These are phyloP conservation scores for Papilio protenor DNA, from an alignment of 2,888 invertebrate species.

Conservation along the genomic window DNA sequence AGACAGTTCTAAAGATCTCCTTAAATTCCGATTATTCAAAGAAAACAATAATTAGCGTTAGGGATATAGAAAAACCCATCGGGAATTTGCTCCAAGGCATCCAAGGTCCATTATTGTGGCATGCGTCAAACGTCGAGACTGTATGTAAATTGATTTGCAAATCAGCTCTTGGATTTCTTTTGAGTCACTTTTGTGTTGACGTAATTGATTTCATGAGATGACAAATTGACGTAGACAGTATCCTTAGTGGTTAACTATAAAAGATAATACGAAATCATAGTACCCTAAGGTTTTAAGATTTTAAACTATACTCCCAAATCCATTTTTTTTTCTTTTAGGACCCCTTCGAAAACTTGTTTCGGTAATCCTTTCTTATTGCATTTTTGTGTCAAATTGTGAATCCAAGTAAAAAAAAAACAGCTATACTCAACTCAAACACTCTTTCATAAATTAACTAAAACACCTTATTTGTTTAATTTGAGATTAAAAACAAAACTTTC, in stretches of 20 bases:
- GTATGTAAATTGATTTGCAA: slow-evolving; percentile 21
- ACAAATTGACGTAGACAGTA: neutral
- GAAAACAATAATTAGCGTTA: neutral
- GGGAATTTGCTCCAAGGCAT: neutral
- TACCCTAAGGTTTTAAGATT: too few species aligned
- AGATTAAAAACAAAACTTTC: slow-evolving; percentile 15
- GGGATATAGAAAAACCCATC: neutral
- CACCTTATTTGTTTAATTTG: neutral
- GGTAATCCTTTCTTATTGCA: too few species aligned
- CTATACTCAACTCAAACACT: too few species aligned
- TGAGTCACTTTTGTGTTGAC: slow-evolving; percentile 13
- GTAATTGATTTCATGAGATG: slow-evolving; percentile 8
- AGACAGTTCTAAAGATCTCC: too few species aligned
- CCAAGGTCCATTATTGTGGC: neutral
- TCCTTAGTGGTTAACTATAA: too few species aligned
- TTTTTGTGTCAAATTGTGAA: too few species aligned
- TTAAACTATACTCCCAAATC: too few species aligned
- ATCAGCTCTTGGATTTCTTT: slow-evolving; percentile 24
- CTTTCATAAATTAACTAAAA: neutral
- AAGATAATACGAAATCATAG: too few species aligned
- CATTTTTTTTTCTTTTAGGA: too few species aligned
- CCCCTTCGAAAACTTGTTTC: too few species aligned
- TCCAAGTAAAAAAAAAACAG: too few species aligned
- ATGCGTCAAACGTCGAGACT: slow-evolving; percentile 11
- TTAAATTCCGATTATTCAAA: neutral